Conservation (phyloP, 2,113 vertebrate genomes). For the Morone saxatilis region DNA sequence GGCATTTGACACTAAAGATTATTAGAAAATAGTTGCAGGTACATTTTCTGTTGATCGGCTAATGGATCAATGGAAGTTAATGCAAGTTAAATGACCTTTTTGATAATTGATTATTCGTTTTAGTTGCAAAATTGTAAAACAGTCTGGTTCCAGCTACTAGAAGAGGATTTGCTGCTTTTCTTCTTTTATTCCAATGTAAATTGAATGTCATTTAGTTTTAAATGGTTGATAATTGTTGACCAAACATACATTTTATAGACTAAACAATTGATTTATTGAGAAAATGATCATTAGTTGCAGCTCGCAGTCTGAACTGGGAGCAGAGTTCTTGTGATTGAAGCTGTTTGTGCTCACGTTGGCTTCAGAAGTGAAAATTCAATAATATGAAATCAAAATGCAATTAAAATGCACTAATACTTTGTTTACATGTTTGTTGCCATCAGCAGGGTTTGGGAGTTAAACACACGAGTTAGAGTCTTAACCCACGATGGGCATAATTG, state of each 20-base stretch:
- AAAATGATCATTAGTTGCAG: neutral
- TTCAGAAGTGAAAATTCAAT: too few relatives aligned
- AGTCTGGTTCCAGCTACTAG: neutral
- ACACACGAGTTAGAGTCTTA: slow-evolving; percentile 4
- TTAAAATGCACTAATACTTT: slow-evolving; percentile 13
- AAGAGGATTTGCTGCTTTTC: neutral
- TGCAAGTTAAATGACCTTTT: neutral
- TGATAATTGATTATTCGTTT: neutral
- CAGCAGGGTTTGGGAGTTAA: slow-evolving; percentile 21
- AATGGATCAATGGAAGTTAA: neutral
- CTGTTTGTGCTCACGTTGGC: too few relatives aligned
- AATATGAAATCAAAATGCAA: slow-evolving; percentile 11
- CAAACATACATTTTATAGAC: neutral
- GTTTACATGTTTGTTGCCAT: slow-evolving; percentile 29
- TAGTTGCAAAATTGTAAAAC: neutral
- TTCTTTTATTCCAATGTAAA: neutral
- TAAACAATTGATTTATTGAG: neutral
- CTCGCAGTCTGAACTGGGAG: neutral
- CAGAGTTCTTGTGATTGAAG: neutral
- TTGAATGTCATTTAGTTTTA: neutral
- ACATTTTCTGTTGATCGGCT: neutral
- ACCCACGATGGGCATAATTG: slow-evolving; percentile 47
- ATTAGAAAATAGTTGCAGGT: neutral
- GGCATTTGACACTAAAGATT: too few relatives aligned
- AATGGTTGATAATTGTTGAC: neutral